Base-by-base conservation (phyloP, 37 sponge, comb jelly and placozoan genomes). In the Petrosia ficiformis region DNA sequence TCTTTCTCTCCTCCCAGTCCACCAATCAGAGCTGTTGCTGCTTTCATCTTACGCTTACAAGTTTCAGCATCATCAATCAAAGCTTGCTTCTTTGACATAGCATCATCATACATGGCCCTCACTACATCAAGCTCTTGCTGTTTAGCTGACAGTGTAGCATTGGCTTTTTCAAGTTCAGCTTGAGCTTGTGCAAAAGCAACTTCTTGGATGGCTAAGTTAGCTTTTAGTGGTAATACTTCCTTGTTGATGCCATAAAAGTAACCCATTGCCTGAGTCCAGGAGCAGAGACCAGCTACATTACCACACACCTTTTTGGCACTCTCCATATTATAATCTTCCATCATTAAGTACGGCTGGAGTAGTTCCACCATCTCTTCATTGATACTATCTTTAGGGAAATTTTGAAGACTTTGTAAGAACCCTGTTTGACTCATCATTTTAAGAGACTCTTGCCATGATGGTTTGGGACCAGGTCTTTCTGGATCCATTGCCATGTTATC, bases 281-380 rank as follows among this genome's bases (percentile, higher is more conserved):
- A 93, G 83, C 96, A 95, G 68, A 99, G 82, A 28, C 99, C 99
- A 35, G 99, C 99, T 42, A 99, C 99, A 72, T 99, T 88, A 30
- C 99, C 99, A 82, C 99, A 99, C 67, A 96, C 99, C 70, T 77
- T 92, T 78, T 90, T 93, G 16, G 99, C 99, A 37, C 73, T 71
- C 29, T 96, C 99, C 38, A 88, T 31, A 41, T 73, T 93, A 81
- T 96, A 99, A 76, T 99, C 99, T 43, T 93, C 94, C 92, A 89
- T 90, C 10, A 67, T 82, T 75, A 99, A 88, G 83, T 99, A 99
- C 35, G 99, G 99, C 59, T 79, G 60, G 77, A 99, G 70, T 71
- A 99, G 77, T 76, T 99, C 96, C 19, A 99, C 99, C 40, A 87
- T 96, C 73, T 99, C 99, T 36, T 93, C 99, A 61, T 96, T 99